Conservation (phyloP, 1,140 invertebrate species). For the Drosophila seguyi region DNA sequence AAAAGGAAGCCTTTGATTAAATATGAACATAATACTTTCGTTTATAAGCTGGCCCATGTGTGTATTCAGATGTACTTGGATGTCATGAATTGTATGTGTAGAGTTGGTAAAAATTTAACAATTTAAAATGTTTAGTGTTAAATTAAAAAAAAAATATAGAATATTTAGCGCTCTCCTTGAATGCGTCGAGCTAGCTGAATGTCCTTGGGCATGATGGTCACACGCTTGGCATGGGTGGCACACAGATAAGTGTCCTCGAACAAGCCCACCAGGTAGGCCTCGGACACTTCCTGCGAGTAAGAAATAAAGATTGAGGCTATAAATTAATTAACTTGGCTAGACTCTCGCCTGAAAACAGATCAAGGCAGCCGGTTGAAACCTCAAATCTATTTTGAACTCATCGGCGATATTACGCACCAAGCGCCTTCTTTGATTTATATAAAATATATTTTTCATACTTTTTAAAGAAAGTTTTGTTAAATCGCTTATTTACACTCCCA, state of each 20-base stretch:
- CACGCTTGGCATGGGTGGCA: conserved; percentile 96
- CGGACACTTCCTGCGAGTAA: conserved; percentile 90
- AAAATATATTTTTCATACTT: too few relatives aligned
- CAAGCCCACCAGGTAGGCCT: conserved; percentile 94
- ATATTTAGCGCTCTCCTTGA: conserved; percentile 90
- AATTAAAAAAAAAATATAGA: too few relatives aligned
- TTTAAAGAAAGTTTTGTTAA: too few relatives aligned
- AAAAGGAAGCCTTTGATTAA: conserved; percentile 32
- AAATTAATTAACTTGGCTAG: background rate
- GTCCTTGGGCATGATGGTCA: conserved; percentile 96
- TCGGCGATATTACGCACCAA: conserved; percentile 94
- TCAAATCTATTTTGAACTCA: conserved; percentile 91
- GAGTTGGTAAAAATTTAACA: background rate
- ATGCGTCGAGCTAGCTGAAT: conserved; percentile 93
- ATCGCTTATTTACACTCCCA: too few relatives aligned
- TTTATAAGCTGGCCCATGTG: background rate
- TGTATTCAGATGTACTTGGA: too few relatives aligned
- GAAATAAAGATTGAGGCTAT: background rate
- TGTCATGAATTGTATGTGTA: background rate
- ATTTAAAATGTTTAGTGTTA: too few relatives aligned
- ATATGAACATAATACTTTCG: conserved; percentile 44
- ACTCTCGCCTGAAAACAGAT: conserved; percentile 88
- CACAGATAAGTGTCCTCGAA: conserved; percentile 93
- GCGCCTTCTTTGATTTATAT: conserved; percentile 60
- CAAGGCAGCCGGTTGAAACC: conserved; percentile 92